phyloP scores from a whole-genome alignment of 2,888 invertebrate genomes.

The Cabera pusaria region DNA sequence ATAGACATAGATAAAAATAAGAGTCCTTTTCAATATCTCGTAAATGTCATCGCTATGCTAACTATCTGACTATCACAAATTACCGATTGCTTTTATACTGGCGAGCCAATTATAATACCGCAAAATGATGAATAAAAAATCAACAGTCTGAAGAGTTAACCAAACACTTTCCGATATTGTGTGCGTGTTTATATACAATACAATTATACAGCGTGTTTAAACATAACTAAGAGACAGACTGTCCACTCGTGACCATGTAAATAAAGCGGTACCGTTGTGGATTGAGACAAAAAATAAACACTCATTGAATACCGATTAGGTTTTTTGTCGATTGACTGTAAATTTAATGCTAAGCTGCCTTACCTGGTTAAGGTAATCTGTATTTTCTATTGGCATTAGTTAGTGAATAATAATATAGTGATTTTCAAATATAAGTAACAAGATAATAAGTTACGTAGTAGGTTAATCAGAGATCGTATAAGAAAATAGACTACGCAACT shows the following conservation, averaged over 20 bases:
- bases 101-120: constrained; percentile 11
- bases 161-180: constrained; percentile 47
- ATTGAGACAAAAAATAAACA: constrained; percentile 20
- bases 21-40: constrained; percentile 6
- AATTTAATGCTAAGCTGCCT: no score
- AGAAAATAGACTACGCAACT: no score
- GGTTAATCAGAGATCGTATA: no score
- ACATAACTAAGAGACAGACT: constrained; percentile 19
- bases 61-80: constrained; percentile 5
- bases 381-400: no score
- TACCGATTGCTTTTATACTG: constrained; percentile 8
- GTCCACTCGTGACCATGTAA: constrained; percentile 31
- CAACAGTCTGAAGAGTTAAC: constrained; percentile 31
- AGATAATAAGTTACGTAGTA: no score
- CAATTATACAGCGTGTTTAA: constrained; percentile 22
- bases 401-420: no score
- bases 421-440: no score
- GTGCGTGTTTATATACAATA: constrained; percentile 59
- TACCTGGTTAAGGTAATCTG: no score
- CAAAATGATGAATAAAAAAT: no score
- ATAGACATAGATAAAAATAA: neutral
- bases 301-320: constrained; percentile 16
- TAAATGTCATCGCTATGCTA: constrained; percentile 13
- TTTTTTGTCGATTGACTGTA: constrained; percentile 8
- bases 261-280: constrained; percentile 38